phyloP scores from a whole-genome alignment of 2,113 vertebrate genomes.

The Macroglossus sobrinus region DNA sequence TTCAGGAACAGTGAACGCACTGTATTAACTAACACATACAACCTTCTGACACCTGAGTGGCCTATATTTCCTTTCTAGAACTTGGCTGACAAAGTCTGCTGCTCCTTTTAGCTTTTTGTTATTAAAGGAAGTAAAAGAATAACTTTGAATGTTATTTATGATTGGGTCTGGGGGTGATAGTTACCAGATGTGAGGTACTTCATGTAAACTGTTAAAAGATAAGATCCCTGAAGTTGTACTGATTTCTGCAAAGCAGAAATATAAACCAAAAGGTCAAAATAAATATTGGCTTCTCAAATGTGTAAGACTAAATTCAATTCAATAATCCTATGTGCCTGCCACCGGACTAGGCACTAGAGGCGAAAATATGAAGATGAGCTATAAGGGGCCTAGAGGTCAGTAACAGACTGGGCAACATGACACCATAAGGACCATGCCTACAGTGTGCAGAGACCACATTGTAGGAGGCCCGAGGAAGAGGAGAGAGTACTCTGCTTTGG shows the following conservation, averaged over 20 bases:
- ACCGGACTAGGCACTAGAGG: background rate
- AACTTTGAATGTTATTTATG: constrained; percentile 45
- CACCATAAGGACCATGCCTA: no score
- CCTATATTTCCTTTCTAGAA: constrained; percentile 37
- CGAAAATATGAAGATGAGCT: background rate
- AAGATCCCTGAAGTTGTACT: background rate
- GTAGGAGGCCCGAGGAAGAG: background rate
- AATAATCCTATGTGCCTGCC: background rate
- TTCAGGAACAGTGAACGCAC: background rate
- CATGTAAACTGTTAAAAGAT: constrained; percentile 19
- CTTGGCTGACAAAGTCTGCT: background rate
- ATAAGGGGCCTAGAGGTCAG: background rate
- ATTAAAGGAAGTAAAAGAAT: constrained; percentile 45
- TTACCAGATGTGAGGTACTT: constrained; percentile 44
- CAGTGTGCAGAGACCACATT: accelerated
- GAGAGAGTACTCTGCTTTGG: accelerated
- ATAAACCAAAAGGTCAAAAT: background rate
- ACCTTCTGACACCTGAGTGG: background rate
- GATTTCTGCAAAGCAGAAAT: constrained; percentile 34
- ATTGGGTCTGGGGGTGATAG: background rate
- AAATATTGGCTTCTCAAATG: background rate
- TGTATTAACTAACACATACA: background rate
- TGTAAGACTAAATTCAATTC: background rate
- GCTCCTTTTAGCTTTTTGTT: constrained; percentile 27
- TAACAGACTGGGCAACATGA: background rate